phyloP scores from a whole-genome alignment of 2,113 vertebrate genomes.

The Ifrita kowaldi region DNA sequence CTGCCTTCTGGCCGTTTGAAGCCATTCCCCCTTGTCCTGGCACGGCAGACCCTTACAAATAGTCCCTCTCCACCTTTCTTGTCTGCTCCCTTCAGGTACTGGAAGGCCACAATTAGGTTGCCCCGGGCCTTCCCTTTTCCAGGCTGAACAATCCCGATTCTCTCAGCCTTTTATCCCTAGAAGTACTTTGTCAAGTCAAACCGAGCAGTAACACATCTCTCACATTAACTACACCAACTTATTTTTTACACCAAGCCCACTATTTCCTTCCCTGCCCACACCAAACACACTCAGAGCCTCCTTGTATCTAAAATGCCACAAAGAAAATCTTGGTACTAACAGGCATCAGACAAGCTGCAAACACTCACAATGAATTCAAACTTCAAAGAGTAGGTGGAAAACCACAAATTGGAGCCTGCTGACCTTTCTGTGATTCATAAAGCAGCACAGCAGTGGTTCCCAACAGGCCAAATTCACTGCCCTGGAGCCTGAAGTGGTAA shows the following conservation, averaged over 20 bases:
- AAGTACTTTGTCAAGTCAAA: background rate
- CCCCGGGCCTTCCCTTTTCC: background rate
- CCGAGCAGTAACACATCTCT: background rate
- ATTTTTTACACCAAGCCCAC: constrained; percentile 14
- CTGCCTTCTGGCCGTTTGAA: background rate
- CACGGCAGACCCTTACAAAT: background rate
- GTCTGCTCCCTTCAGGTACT: background rate
- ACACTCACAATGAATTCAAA: background rate
- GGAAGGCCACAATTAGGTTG: background rate
- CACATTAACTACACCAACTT: background rate
- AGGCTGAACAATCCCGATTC: background rate
- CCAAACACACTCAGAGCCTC: background rate
- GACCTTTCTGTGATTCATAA: constrained; percentile 24
- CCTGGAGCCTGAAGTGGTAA: background rate
- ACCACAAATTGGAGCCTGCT: constrained; percentile 36
- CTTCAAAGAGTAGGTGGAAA: constrained; percentile 54
- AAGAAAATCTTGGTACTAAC: background rate
- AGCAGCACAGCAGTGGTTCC: background rate
- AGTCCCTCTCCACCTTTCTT: background rate
- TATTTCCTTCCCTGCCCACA: constrained; percentile 13
- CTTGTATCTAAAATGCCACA: background rate
- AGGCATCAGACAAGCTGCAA: constrained; percentile 12
- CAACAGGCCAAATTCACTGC: constrained; percentile 7
- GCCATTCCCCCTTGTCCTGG: background rate
- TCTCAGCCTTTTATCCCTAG: background rate